These are phyloP conservation scores for Aspidiotus destructor DNA, from an alignment of 2,888 invertebrate species.

Conservation along the genomic window DNA sequence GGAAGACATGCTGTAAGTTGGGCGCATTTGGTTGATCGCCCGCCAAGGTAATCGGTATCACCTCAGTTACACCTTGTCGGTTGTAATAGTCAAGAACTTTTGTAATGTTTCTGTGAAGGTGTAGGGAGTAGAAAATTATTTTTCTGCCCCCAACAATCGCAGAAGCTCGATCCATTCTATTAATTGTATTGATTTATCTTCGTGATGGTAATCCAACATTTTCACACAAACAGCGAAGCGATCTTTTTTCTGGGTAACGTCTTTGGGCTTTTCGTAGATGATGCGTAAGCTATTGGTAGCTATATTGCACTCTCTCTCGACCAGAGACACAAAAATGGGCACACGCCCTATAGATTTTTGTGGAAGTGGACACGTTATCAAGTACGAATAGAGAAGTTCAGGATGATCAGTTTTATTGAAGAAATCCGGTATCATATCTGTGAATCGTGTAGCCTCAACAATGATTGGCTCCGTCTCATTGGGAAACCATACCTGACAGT, in stretches of 20 bases:
- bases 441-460: too few species aligned
- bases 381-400: too few species aligned
- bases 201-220: slow-evolving; percentile 83
- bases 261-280: slow-evolving; percentile 50
- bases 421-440: too few species aligned
- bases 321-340: slow-evolving; percentile 75
- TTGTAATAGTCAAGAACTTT: slow-evolving; percentile 49
- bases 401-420: too few species aligned
- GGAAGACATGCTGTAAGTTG: too few species aligned
- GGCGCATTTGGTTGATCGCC: too few species aligned
- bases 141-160: slow-evolving; percentile 75
- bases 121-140: slow-evolving; percentile 77
- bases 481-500: too few species aligned
- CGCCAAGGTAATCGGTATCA: too few species aligned
- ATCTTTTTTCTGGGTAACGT: slow-evolving; percentile 48
- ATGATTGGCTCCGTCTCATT: too few species aligned
- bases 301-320: slow-evolving; percentile 71
- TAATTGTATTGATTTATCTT: slow-evolving; percentile 76
- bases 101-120: slow-evolving; percentile 77
- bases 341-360: slow-evolving; percentile 40
- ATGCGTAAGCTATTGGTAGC: slow-evolving; percentile 68
- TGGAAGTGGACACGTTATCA: too few species aligned
- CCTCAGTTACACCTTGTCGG: too few species aligned
- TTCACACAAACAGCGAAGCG: slow-evolving; percentile 89
- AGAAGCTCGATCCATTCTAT: slow-evolving; percentile 92